Base-by-base conservation (phyloP, 2,113 vertebrate genomes). In the Clupea harengus region DNA sequence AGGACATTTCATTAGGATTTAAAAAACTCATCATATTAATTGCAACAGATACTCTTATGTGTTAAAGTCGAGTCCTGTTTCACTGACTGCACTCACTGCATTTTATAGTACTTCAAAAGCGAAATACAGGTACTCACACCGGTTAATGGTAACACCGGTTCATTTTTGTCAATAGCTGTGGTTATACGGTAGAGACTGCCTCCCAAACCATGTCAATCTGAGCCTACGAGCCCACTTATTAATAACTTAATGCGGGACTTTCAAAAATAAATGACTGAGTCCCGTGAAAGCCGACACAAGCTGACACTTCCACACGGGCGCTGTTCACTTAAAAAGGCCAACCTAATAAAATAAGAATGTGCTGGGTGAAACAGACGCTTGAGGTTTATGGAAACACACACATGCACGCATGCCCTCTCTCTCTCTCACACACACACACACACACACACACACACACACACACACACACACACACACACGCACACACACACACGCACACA, bases 201-300 rank as follows among this genome's bases (percentile, higher is more conserved):
- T 15, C 32, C 32, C 28, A 32, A 32, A 78, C 64, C 64, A 67
- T 67, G 72, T 39, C 72, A 39, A 78, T 78, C 72, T 39, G 28
- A 78, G 25, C 28, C 32, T 17, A 78, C 13, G 5, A 11, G 39
- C 25, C 10, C 72, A 39, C 72, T 78, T 78, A 78, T 78, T 78
- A 78, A 78, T 39, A 78, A 78, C 72, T 78, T 44, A 78, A 78
- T 39, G 72, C 72, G 11, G 3, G 64, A 9, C 72, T 39, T 78
- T 78, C 72, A 78, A 78, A 78, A 78, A 78, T 78, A 78, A 78
- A 78, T 78, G 72, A 78, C 28, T 78, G 72, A 39, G 39, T 32
- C 28, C 72, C 10, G 72, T 39, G 72, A 78, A 78, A 78, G 72
- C 32, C 72, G 15, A 78, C 15, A 39, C 10, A 11, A 39, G 72